These are phyloP conservation scores for Pedicia rivosa DNA, from an alignment of 2,888 invertebrate genomes.

Conservation along the genomic window DNA sequence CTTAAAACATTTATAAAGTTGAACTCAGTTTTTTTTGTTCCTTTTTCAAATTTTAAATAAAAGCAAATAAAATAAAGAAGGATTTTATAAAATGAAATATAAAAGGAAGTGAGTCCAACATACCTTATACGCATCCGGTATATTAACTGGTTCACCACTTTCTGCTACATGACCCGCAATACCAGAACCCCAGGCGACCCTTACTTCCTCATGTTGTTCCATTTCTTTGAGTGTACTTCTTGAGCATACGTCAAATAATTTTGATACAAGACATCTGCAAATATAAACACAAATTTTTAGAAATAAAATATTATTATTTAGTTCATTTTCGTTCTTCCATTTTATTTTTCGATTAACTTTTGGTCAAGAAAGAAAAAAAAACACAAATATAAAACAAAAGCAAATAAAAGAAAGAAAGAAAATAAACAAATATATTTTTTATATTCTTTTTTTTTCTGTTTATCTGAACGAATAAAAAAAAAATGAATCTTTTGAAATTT, in stretches of 20 bases:
- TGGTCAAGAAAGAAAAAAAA: too few relatives aligned
- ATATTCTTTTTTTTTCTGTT: too few relatives aligned
- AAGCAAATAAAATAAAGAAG: background rate
- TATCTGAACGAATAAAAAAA: too few relatives aligned
- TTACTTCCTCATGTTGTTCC: conserved; percentile 82
- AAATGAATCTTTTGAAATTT: too few relatives aligned
- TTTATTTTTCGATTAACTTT: too few relatives aligned
- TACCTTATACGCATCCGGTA: conserved; percentile 90
- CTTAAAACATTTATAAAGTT: too few relatives aligned
- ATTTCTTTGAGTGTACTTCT: conserved; percentile 84
- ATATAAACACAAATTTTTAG: conserved; percentile 4
- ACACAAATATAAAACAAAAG: too few relatives aligned
- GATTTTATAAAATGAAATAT: background rate
- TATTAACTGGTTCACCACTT: conserved; percentile 84
- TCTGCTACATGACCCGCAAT: conserved; percentile 91
- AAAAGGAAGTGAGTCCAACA: conserved; percentile 12
- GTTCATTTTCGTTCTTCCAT: too few relatives aligned
- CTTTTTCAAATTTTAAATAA: too few relatives aligned
- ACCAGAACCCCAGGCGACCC: conserved; percentile 88
- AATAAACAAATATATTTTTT: too few relatives aligned
- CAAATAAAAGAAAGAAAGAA: too few relatives aligned
- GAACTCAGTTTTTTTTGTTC: background rate
- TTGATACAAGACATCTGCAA: conserved; percentile 68
- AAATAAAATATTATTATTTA: too few relatives aligned
- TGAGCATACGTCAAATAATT: conserved; percentile 88